Conservation (phyloP, 2,888 invertebrate species). For the Sarcophaga rosellei region DNA sequence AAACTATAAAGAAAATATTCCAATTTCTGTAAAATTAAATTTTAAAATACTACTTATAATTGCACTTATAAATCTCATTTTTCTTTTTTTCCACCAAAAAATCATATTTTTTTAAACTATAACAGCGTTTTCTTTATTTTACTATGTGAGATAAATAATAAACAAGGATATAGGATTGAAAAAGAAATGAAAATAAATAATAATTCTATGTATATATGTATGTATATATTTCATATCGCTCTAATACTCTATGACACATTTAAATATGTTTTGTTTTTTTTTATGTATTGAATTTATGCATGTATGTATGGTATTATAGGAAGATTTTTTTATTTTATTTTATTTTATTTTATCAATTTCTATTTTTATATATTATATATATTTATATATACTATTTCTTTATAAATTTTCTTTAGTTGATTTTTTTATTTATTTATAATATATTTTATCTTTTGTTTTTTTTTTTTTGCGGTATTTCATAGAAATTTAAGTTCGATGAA, state of each 20-base stretch:
- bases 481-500: constrained; percentile 67
- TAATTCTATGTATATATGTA: neutral
- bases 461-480: constrained; percentile 50
- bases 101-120: constrained; percentile 29
- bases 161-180: neutral
- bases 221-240: constrained; percentile 21
- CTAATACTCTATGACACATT: constrained; percentile 61
- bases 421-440: constrained; percentile 29
- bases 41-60: constrained; percentile 64
- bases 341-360: constrained; percentile 15
- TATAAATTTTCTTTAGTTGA: constrained; percentile 30
- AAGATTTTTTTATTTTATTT: constrained; percentile 55
- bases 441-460: constrained; percentile 4
- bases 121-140: too few species aligned
- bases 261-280: constrained; percentile 30
- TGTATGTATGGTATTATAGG: constrained; percentile 62
- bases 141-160: neutral
- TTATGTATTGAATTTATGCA: constrained; percentile 2
- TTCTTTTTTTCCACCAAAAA: constrained; percentile 31
- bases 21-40: constrained; percentile 44
- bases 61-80: constrained; percentile 64
- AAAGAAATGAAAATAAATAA: constrained; percentile 23
- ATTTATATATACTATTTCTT: constrained; percentile 38
- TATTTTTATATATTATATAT: constrained; percentile 40
- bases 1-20: neutral